phyloP scores from a whole-genome alignment of 2,888 invertebrate species.

The Aphodius granarius region DNA sequence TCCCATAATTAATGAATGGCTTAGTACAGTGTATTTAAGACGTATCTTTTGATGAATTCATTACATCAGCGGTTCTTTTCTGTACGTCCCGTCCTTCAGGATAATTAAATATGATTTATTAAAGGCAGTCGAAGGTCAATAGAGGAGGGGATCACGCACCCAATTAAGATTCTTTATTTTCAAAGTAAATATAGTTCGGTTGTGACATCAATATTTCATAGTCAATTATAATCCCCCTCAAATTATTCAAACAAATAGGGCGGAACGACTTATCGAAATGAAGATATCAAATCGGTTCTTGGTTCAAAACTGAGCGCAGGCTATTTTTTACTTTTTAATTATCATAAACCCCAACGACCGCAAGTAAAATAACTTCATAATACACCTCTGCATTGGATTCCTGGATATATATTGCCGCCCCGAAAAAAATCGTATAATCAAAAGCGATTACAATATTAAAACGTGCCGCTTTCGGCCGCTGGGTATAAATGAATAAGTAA shows the following conservation, averaged over 20 bases:
- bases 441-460: not conserved
- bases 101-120: not conserved
- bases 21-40: not conserved
- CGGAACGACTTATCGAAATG: not conserved
- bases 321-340: not conserved
- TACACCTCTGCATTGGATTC: not conserved
- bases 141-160: not conserved
- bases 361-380: not conserved
- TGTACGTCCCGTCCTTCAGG: not conserved
- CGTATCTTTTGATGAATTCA: conserved; percentile 18
- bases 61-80: conserved; percentile 17
- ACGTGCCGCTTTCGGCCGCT: not conserved
- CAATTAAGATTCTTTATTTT: conserved; percentile 20
- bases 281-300: not conserved
- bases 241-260: conserved; percentile 1
- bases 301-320: not conserved
- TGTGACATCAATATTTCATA: conserved; percentile 23
- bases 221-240: conserved; percentile 19
- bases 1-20: not conserved
- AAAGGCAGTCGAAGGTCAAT: not conserved
- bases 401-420: not conserved
- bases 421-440: not conserved
- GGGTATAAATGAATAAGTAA: not conserved
- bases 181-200: conserved; percentile 17
- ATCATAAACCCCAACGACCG: not conserved